Conservation (phyloP, 1,140 invertebrate species). For the Drosophila pandora region DNA sequence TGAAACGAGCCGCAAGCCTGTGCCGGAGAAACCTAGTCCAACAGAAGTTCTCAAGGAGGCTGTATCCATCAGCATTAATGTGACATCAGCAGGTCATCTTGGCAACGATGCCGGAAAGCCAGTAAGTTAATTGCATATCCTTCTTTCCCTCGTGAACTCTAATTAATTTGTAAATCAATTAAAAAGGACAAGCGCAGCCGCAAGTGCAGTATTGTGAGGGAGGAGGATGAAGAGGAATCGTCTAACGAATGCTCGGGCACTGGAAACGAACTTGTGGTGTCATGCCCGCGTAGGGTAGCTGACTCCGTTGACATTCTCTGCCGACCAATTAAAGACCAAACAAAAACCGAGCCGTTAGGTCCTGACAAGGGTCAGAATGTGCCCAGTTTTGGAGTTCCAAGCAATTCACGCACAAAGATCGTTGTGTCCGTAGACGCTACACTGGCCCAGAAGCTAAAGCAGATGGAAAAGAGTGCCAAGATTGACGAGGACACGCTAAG, state of each 20-base stretch:
- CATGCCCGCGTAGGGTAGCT: slow-evolving; percentile 85
- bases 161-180: not conserved
- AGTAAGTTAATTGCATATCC: slow-evolving; percentile 32
- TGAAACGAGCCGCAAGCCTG: slow-evolving; percentile 40
- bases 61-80: slow-evolving; percentile 72
- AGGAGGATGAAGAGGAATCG: slow-evolving; percentile 91
- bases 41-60: slow-evolving; percentile 60
- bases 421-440: slow-evolving; percentile 63
- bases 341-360: slow-evolving; percentile 5
- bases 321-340: slow-evolving; percentile 85
- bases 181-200: slow-evolving; percentile 85
- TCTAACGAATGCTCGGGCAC: slow-evolving; percentile 84
- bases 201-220: slow-evolving; percentile 95
- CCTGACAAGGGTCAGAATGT: not conserved
- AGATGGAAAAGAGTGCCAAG: slow-evolving; percentile 69
- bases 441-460: slow-evolving; percentile 74
- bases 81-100: slow-evolving; percentile 62
- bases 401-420: slow-evolving; percentile 69
- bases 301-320: slow-evolving; percentile 87
- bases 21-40: slow-evolving; percentile 64
- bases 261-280: slow-evolving; percentile 84
- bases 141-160: not conserved
- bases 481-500: slow-evolving; percentile 69
- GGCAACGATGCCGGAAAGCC: slow-evolving; percentile 57
- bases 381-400: slow-evolving; percentile 50